phyloP scores from a whole-genome alignment of 2,888 invertebrate genomes.

The Drosophila phalerata region DNA sequence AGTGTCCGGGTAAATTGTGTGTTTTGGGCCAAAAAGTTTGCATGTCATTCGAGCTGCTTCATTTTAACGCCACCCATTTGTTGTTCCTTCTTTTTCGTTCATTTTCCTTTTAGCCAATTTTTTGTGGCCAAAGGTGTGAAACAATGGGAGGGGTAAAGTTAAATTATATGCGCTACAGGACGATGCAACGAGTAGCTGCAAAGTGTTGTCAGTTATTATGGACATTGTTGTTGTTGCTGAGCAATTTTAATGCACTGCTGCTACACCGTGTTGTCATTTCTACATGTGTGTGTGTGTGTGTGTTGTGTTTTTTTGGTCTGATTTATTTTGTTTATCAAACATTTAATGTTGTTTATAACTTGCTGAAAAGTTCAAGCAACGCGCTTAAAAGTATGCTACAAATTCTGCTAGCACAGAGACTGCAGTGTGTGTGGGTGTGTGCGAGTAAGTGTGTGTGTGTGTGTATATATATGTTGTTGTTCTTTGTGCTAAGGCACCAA shows the following conservation, averaged over 20 bases:
- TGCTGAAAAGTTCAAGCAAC: constrained; percentile 66
- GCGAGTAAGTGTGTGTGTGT: neutral
- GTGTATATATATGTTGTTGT: constrained; percentile 14
- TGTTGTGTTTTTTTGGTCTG: constrained; percentile 20
- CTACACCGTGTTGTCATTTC: constrained; percentile 20
- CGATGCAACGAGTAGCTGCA: constrained; percentile 46
- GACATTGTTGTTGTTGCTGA: constrained; percentile 23
- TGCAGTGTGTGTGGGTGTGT: neutral
- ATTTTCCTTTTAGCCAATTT: neutral
- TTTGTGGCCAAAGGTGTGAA: constrained; percentile 63
- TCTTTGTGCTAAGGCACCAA: constrained; percentile 37
- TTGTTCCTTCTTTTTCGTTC: constrained; percentile 7
- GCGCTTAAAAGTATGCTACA: constrained; percentile 60
- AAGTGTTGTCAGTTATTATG: constrained; percentile 39
- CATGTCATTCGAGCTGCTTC: constrained; percentile 78
- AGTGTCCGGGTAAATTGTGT: constrained; percentile 34
- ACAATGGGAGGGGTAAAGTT: constrained; percentile 48
- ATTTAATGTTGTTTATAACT: constrained; percentile 73
- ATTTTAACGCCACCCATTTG: constrained; percentile 49
- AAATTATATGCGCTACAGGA: constrained; percentile 59
- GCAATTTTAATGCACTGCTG: constrained; percentile 62
- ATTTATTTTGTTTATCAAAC: constrained; percentile 78
- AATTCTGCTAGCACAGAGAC: constrained; percentile 32
- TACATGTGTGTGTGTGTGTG: constrained; percentile 16
- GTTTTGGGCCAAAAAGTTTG: constrained; percentile 69